Evolutionary conservation across 1,140 invertebrate species (phyloP), one percentile per base, ranked within the genome.

Genomic region (Rhagoletis pomonella): DNA sequence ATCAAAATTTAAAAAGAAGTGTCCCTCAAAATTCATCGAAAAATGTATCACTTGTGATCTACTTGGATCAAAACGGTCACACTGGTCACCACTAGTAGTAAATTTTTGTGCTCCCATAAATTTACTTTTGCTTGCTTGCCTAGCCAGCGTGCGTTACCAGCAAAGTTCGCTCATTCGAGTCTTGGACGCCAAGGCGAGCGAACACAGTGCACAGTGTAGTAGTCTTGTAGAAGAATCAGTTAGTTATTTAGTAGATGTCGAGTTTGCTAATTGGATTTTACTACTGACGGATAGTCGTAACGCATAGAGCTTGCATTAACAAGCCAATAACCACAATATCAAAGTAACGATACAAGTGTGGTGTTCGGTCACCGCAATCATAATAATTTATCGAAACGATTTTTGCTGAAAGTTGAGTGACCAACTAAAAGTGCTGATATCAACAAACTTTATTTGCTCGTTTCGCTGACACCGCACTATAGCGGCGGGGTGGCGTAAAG

Each of bases 361-460:
- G 67, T 44, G 67, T 17, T 12, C 39, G 67, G 67, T 73, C 67
- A 17, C 67, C 42, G 4, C 67, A n/a, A n/a, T n/a, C n/a, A n/a
- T n/a, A n/a, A 73, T 73, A 5, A 55, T 55, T 81, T 55, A 6
- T 6, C 47, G 0, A 19, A n/a, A n/a, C 14, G 29, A 47, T 4
- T 81, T 81, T 14, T 10, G n/a, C 47, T 5, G 50, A 81, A 81
- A 81, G 73, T 81, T 81, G 73, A 81, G 47, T 58, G 73, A 81
- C 73, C 73, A 69, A 69, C 67, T 6, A 81, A 73, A 81, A 81
- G 73, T 81, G 73, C 73, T 81, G 14, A 81, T 55, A 47, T 81
- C n/a, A 81, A n/a, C 1, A 19, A 7, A n/a, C 0, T 10, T 19
- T 47, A 47, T 19, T 81, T 81, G 50, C 2, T 81, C 55, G 47